Evolutionary conservation across 2,797 vertebrate species (phyloP), one percentile per base, ranked within the genome.

Genomic region (Urophycis tenuis): DNA sequence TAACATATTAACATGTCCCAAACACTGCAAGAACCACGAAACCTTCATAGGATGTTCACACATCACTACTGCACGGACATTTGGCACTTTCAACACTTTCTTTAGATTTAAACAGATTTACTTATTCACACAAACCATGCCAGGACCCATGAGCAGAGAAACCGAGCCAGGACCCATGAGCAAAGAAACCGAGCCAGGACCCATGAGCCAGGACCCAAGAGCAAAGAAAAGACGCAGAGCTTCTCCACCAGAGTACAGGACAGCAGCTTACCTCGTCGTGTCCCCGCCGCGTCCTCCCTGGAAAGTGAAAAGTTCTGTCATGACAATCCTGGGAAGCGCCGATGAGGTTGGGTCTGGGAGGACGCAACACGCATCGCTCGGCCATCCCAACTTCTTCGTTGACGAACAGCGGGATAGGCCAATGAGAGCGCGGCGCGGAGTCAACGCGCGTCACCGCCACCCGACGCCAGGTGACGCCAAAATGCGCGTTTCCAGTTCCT

Each of bases 391-490:
- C 22, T n/a, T 10, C 9, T 1, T 29, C 12, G 1, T 29, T 64
- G 83, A 91, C 80, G 5, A 86, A 85, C 86, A 78, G 77, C 25
- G 14, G 5, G n/a, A n/a, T 78, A 9, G 5, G 76, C 85, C 89
- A 91, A 89, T 90, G 33, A 83, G 5, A 12, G 11, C 72, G 5
- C 1, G 10, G 9, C 11, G 25, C 31, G 36, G 45, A 6, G 29
- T 33, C 30, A 31, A 70, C 67, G 29, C 78, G 71, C 67, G 22
- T 0, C 9, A 14, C 80, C 33, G 29, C 29, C 31, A 45, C 29
- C 74, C 22, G 31, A 83, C 78, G 82, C 76, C 77, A 82, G 79
- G 81, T 77, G 87, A 86, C 88, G 86, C 86, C 85, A 89, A 88
- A 87, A 31, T 74, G 33, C 17, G 17, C 3, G 60, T 64, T 64